Base-by-base conservation (phyloP, 1,140 invertebrate species). In the Pomacea maculata region DNA sequence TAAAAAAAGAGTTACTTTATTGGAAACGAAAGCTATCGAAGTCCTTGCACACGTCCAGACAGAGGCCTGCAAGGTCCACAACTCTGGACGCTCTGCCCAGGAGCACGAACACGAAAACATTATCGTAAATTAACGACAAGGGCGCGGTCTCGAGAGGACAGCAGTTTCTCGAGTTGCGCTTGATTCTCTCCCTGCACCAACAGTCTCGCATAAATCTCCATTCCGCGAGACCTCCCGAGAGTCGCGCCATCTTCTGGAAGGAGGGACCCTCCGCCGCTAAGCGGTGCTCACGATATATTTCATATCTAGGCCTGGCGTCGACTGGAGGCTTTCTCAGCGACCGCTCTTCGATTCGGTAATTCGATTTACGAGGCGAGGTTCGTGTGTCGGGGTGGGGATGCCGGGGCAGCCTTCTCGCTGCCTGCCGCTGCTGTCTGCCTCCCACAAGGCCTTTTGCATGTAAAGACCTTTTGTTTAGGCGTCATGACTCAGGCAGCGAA, bases 401-500 rank as follows among this genome's bases (percentile, higher is more conserved):
- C 71, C 52, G 71, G 71, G 34, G 52, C n/a, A 45, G 25, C 34
- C 71, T 21, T 34, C 57, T 61, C 15, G 11, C 57, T 11, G 11
- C 4, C 57, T 61, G 57, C 57, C 9, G 71, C 25, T 11, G 71
- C 34, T 10, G 25, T 45, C 8, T 8, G 29, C 71, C 71, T 72
- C 71, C 71, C 71, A 29, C n/a, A 29, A 45, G 71, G 17, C 71
- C 52, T 72, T 19, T 25, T 72, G 34, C 29, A 34, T 34, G 17
- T 52, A 45, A 45, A 52, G 52, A 34, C 71, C 34, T 72, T 72
- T 25, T 34, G 29, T 72, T 45, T 34, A 52, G 71, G 71, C 17
- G 25, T 45, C 71, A 29, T 72, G 71, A 72, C 71, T 72, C 71
- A 72, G 71, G 71, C 25, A 19, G n/a, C 8, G 71, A 45, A 72